phyloP scores from a whole-genome alignment of 2,797 vertebrate species.

The Microtus obscurus region DNA sequence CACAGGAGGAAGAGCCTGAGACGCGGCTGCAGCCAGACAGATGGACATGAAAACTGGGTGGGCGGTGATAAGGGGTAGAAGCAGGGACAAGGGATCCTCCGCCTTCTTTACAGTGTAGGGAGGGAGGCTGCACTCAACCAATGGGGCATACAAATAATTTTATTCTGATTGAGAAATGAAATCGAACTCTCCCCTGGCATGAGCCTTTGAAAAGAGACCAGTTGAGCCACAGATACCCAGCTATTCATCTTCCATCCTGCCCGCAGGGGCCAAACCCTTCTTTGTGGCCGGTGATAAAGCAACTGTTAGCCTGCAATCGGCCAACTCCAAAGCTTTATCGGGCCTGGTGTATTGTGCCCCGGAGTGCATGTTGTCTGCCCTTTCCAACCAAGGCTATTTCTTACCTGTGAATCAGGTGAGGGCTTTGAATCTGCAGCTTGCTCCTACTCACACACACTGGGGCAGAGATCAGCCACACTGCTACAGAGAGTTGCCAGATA shows the following conservation, averaged over 20 bases:
- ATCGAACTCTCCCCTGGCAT: neutral
- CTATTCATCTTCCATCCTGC: neutral
- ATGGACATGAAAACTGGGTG: neutral
- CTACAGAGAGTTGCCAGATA: neutral
- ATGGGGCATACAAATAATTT: neutral
- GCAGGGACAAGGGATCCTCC: neutral
- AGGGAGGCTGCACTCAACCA: neutral
- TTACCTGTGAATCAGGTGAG: neutral
- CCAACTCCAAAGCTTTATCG: neutral
- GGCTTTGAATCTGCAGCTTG: neutral
- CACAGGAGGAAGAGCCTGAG: neutral
- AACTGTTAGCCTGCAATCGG: constrained; percentile 10
- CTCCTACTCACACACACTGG: neutral
- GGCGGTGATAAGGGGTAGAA: neutral
- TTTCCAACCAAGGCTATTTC: neutral
- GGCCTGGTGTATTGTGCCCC: neutral
- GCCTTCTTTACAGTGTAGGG: neutral
- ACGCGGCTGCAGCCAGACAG: neutral
- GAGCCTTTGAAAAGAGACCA: neutral
- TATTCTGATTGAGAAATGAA: constrained; percentile 46
- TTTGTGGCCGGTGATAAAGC: constrained; percentile 40
- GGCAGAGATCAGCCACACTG: neutral
- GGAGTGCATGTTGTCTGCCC: neutral
- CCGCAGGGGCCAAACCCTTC: constrained; percentile 26
- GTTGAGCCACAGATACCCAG: neutral